Conservation (phyloP, 1,140 invertebrate genomes). For the Antheraea pernyi region DNA sequence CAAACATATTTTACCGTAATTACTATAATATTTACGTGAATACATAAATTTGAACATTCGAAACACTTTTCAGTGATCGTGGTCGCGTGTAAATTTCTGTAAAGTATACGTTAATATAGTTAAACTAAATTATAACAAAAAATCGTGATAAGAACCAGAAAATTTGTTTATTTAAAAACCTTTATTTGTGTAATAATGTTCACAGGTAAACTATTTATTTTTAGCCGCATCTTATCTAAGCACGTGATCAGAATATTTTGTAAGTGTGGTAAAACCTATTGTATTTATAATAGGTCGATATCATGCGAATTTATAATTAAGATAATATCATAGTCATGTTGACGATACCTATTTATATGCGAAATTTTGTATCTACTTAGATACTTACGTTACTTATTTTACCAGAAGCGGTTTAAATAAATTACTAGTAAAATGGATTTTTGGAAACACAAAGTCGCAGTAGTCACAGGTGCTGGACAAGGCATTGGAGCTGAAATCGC, state of each 20-base stretch:
- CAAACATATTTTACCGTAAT: too few relatives aligned
- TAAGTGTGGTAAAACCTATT: background rate
- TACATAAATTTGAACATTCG: too few relatives aligned
- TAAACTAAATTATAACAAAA: slow-evolving; percentile 1
- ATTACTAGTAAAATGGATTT: slow-evolving; percentile 19
- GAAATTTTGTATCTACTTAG: background rate
- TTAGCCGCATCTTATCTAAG: background rate
- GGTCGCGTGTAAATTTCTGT: background rate
- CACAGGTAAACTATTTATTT: background rate
- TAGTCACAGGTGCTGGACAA: slow-evolving; percentile 34
- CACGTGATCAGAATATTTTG: background rate
- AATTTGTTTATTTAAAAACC: slow-evolving; percentile 2
- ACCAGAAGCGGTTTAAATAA: background rate
- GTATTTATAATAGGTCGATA: slow-evolving; percentile 3
- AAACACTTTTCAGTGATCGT: background rate
- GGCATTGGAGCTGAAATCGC: slow-evolving; percentile 42
- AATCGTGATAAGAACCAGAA: slow-evolving; percentile 1
- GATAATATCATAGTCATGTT: slow-evolving; percentile 13
- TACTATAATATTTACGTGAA: too few relatives aligned
- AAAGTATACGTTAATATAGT: background rate
- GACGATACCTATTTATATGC: slow-evolving; percentile 3
- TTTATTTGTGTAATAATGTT: background rate
- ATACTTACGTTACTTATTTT: background rate
- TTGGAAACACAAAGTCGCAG: slow-evolving; percentile 36
- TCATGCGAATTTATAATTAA: slow-evolving; percentile 28